Percentiles rank a stretch among this genome's conserved stretches.
Conservation (phyloP, 2,797 vertebrate genomes). For the Mastacembelus armatus region DNA sequence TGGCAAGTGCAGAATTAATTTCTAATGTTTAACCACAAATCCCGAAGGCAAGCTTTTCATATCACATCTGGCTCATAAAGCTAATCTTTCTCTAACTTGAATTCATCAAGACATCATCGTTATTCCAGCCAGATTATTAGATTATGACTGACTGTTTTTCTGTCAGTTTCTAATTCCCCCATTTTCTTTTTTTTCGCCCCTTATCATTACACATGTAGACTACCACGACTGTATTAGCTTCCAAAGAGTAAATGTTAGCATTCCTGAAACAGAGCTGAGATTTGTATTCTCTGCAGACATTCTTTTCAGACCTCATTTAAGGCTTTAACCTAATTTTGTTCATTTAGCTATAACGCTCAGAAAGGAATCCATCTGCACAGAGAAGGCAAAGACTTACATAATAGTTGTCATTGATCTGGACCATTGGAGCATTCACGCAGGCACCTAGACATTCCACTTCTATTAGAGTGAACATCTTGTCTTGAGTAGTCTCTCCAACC, state of each 20-base stretch:
- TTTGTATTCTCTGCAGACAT: constrained; percentile 19
- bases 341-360: constrained; percentile 34
- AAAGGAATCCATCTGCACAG: constrained; percentile 17
- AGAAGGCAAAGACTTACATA: constrained; percentile 89
- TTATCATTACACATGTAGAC: not conserved
- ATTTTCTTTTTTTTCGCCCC: not conserved
- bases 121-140: constrained; percentile 3
- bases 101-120: not conserved
- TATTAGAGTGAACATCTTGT: constrained; percentile 95
- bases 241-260: not conserved
- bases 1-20: constrained; percentile 11
- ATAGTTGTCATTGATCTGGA: constrained; percentile 99
- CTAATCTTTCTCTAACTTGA: constrained; percentile 7
- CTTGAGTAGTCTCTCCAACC: constrained; percentile 93
- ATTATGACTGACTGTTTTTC: constrained; percentile 21
- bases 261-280: not conserved
- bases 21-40: constrained; percentile 17
- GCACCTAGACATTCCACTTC: constrained; percentile 99
- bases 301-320: constrained; percentile 31
- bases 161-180: not conserved
- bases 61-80: constrained; percentile 8
- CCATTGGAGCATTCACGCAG: constrained; percentile 98
- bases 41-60: constrained; percentile 13
- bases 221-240: constrained; percentile 14
- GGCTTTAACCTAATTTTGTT: constrained; percentile 52